Evolutionary conservation across 2,113 vertebrate genomes (phyloP).

Genomic region (Centropristis striata): DNA sequence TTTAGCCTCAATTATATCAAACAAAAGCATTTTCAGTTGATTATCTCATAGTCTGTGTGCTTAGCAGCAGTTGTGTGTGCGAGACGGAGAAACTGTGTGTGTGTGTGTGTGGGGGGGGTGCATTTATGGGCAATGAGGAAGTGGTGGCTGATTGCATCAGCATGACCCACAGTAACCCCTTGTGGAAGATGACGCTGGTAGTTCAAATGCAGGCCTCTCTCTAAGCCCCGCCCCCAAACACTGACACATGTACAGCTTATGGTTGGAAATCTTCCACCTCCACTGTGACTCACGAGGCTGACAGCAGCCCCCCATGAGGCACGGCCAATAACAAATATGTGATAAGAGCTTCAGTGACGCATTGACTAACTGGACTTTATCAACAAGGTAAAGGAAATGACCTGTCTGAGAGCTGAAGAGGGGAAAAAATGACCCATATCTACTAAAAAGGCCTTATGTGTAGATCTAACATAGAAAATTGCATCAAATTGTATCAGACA

Average conservation of each 20-base stretch:
- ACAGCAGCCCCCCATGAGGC: neutral
- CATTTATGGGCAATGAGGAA: slow-evolving; percentile 11
- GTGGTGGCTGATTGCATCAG: slow-evolving; percentile 29
- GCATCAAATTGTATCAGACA: neutral
- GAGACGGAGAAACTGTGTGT: neutral
- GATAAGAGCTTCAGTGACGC: slow-evolving; percentile 1
- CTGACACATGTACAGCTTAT: slow-evolving; percentile 11
- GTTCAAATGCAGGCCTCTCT: neutral
- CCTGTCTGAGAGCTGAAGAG: neutral
- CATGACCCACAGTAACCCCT: slow-evolving; percentile 19
- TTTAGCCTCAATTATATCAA: neutral
- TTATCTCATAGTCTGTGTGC: neutral
- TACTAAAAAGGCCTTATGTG: neutral
- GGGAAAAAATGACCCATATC: neutral
- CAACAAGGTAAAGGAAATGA: neutral
- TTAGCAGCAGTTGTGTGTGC: neutral
- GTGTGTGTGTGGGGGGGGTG: too few relatives aligned
- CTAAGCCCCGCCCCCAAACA: slow-evolving; percentile 31
- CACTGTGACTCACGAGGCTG: slow-evolving; percentile 1
- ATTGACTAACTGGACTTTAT: neutral
- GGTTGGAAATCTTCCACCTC: slow-evolving; percentile 10
- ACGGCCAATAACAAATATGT: neutral
- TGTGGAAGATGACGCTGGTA: neutral
- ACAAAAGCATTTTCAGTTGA: neutral
- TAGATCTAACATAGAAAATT: neutral